phyloP scores from a whole-genome alignment of 2,888 invertebrate species.

The Pterostichus madidus region DNA sequence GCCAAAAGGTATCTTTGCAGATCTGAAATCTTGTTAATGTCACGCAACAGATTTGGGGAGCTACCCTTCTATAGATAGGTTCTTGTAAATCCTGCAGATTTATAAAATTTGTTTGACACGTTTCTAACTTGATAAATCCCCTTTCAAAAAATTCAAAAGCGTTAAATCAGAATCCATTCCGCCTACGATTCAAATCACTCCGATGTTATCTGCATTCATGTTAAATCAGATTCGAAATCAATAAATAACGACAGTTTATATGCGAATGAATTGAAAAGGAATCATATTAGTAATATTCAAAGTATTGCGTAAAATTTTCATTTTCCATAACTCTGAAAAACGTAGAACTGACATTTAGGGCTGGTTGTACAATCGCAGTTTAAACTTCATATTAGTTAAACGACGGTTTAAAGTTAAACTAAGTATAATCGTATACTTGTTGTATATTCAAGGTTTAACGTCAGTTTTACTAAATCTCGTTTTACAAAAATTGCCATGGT shows the following conservation, averaged over 20 bases:
- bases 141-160: conserved; percentile 50
- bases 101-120: conserved; percentile 51
- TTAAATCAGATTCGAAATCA: conserved; percentile 25
- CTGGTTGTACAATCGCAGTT: too few species aligned
- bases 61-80: conserved; percentile 30
- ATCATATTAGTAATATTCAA: not conserved
- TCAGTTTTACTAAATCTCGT: too few species aligned
- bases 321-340: too few species aligned
- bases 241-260: conserved; percentile 27
- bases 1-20: not conserved
- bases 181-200: conserved; percentile 29
- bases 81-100: conserved; percentile 46
- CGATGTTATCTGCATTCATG: conserved; percentile 40
- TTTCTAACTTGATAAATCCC: conserved; percentile 54
- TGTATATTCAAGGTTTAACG: too few species aligned
- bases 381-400: too few species aligned
- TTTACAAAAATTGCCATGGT: too few species aligned
- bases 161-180: conserved; percentile 50
- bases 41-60: conserved; percentile 32
- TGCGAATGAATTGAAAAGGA: conserved; percentile 6
- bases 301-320: too few species aligned
- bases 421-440: too few species aligned
- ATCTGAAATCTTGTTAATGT: conserved; percentile 37
- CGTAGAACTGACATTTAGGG: too few species aligned
- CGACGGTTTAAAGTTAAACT: too few species aligned